Base-by-base conservation (phyloP, 2,888 invertebrate genomes). In the Drosophila austrosaltans region DNA sequence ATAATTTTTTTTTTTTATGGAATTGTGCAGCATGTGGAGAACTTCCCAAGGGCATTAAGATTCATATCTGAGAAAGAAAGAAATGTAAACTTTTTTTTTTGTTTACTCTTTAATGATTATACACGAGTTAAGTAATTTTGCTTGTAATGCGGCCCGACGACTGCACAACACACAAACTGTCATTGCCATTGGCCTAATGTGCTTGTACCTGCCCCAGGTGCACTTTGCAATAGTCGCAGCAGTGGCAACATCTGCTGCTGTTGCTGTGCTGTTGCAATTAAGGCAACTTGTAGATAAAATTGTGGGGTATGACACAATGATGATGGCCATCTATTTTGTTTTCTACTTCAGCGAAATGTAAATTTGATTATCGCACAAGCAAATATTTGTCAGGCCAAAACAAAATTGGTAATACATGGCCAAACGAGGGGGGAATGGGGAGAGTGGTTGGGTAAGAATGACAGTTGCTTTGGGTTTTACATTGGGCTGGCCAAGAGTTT, bases 331-430 rank as follows among this genome's bases (percentile, higher is more conserved):
- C 44, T 44, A 20, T 63, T 65, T 67, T 67, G 68, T 66, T 68
- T 68, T 63, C 77, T 66, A 78, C 83, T 81, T 75, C 69, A 77
- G 66, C 69, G 66, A 86, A 87, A 87, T 89, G 87, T 79, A 86
- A 89, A 87, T 89, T 87, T 87, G 88, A 87, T 87, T 89, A 87
- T 85, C 77, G 80, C 68, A 72, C 78, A 42, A 57, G 77, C 75
- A 87, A 89, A 87, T 88, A 89, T 89, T 85, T 86, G 82, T 64
- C 22, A 62, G 25, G 22, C 8, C 1, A 25, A 48, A 22, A 25
- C 48, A 48, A 48, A 48, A 48, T 48, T 22, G 22, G 4, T 48
- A 48, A 20, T 48, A 22, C 8, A 7, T 8, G 44, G 20, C 39
- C 16, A 16, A 16, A 16, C 16, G 16, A 16, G 16, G 16, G 16